A percentile compares a stretch with the other conserved stretches of the same genome.
Evolutionary conservation across 2,888 invertebrate genomes (phyloP).

Genomic region (Psylliodes chrysocephalus): DNA sequence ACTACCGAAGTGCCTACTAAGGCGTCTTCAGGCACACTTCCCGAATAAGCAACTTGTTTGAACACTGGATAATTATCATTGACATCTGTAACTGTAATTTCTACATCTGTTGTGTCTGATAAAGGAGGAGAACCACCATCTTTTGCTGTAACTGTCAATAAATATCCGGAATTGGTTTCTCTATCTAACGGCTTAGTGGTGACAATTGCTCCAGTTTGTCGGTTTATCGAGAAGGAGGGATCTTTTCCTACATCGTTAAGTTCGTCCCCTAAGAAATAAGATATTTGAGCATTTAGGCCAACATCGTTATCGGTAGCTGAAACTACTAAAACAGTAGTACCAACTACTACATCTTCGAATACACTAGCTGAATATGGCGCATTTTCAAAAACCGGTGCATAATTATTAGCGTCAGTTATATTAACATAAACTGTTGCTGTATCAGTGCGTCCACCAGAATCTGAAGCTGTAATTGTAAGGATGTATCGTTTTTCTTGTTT

Average conservation of each 20-base stretch:
- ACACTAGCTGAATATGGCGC: constrained; percentile 91
- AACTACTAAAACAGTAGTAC: constrained; percentile 91
- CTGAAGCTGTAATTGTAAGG: constrained; percentile 87
- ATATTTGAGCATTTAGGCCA: constrained; percentile 91
- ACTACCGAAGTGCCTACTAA: constrained; percentile 71
- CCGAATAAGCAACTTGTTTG: constrained; percentile 82
- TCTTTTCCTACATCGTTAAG: constrained; percentile 71
- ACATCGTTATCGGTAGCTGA: constrained; percentile 95
- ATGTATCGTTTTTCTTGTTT: constrained; percentile 90
- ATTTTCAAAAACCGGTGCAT: constrained; percentile 91
- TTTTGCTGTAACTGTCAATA: constrained; percentile 90
- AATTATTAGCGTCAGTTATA: constrained; percentile 94
- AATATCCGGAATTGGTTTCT: constrained; percentile 82
- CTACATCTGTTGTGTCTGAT: constrained; percentile 94
- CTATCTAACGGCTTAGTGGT: constrained; percentile 88
- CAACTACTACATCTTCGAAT: constrained; percentile 92
- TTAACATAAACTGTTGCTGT: constrained; percentile 91
- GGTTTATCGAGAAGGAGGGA: constrained; percentile 84
- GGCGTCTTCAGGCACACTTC: constrained; percentile 88
- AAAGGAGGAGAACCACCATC: constrained; percentile 93
- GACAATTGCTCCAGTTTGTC: constrained; percentile 92
- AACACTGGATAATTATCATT: constrained; percentile 95
- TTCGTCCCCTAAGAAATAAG: constrained; percentile 80
- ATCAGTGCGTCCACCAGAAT: constrained; percentile 88
- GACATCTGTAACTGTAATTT: constrained; percentile 93